A percentile compares a stretch with the other conserved stretches of the same genome.
Evolutionary conservation across 2,113 vertebrate species (phyloP).

Genomic region (pig (Sus scrofa)): DNA sequence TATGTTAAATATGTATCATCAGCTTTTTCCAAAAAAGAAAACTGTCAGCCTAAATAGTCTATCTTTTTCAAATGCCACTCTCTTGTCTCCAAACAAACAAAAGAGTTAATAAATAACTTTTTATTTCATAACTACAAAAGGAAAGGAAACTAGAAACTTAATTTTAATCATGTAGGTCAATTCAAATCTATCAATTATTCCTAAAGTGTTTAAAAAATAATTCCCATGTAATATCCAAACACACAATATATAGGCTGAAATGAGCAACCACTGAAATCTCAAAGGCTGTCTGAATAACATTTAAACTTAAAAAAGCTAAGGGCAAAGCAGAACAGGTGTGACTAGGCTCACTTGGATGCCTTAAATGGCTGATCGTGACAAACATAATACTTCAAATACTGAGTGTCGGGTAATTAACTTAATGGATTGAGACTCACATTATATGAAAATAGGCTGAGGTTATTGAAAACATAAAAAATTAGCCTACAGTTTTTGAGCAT

Average conservation of each 20-base stretch:
- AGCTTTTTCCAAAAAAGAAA: constrained; percentile 38
- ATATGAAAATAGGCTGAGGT: constrained; percentile 11
- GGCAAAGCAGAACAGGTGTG: constrained; percentile 53
- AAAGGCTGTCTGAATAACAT: neutral
- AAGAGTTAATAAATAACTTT: constrained; percentile 10
- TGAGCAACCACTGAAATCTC: constrained; percentile 40
- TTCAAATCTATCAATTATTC: neutral
- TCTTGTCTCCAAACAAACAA: neutral
- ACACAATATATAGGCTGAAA: neutral
- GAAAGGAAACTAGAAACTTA: neutral
- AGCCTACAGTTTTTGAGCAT: neutral
- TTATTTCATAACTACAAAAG: constrained; percentile 53
- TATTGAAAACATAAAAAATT: constrained; percentile 47
- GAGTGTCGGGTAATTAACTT: constrained; percentile 4
- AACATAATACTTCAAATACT: constrained; percentile 29
- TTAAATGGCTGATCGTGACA: constrained; percentile 38
- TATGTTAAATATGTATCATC: constrained; percentile 55
- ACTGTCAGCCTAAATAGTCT: constrained; percentile 25
- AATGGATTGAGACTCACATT: constrained; percentile 19
- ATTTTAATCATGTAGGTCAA: constrained; percentile 47
- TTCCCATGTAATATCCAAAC: neutral
- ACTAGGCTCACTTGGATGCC: constrained; percentile 30
- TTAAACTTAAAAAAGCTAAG: constrained; percentile 40
- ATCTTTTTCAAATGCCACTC: constrained; percentile 49
- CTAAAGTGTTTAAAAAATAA: neutral